Percentiles rank a stretch among this genome's conserved stretches.
phyloP scores from a whole-genome alignment of 1,140 invertebrate genomes.

The Aphelenchoides besseyi region DNA sequence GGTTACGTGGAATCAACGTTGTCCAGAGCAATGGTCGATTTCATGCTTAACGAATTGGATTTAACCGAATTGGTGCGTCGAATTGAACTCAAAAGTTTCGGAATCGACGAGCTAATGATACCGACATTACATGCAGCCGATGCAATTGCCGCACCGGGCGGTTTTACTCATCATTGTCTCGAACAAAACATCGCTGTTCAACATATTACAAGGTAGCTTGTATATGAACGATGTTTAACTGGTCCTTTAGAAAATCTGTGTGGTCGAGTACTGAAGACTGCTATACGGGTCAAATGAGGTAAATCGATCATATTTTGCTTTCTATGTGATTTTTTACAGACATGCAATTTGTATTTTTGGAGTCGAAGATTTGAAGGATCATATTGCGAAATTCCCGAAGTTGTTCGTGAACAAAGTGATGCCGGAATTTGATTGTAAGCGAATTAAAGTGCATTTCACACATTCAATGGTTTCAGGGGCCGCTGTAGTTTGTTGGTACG shows the following conservation, averaged over 20 bases:
- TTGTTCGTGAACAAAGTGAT: constrained; percentile 46
- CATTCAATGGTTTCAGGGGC: too few relatives aligned
- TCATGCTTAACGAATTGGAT: constrained; percentile 36
- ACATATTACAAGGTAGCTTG: constrained; percentile 33
- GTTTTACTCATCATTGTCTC: constrained; percentile 43
- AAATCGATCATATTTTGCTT: too few relatives aligned
- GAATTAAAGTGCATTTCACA: too few relatives aligned
- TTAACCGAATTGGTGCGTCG: constrained; percentile 23
- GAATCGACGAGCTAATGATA: constrained; percentile 39
- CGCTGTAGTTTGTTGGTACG: constrained; percentile 43
- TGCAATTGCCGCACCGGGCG: constrained; percentile 32
- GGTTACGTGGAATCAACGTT: constrained; percentile 31
- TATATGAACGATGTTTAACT: neutral
- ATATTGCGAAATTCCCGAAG: constrained; percentile 30
- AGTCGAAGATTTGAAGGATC: constrained; percentile 32
- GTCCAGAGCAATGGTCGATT: constrained; percentile 29
- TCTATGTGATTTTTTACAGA: too few relatives aligned
- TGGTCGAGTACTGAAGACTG: constrained; percentile 2
- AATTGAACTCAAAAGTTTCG: constrained; percentile 31
- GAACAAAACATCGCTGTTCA: neutral
- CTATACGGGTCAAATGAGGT: neutral
- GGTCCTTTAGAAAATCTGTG: constrained; percentile 23
- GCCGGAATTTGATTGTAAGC: constrained; percentile 42
- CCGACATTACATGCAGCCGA: constrained; percentile 39
- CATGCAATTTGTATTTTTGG: constrained; percentile 46